phyloP scores from a whole-genome alignment of 1,140 invertebrate genomes.

The Trichoplusia ni region DNA sequence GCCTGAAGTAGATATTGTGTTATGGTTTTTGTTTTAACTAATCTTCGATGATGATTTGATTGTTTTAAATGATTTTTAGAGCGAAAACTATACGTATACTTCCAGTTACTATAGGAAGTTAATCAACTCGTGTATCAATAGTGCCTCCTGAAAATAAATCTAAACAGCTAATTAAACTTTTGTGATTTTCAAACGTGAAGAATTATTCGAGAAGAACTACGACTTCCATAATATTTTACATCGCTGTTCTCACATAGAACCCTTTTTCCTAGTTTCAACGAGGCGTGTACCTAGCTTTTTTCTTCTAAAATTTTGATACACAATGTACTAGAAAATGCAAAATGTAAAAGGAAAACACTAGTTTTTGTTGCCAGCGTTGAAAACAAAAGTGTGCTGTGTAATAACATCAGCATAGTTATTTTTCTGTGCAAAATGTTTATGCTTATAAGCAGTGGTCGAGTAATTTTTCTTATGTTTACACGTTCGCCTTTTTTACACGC shows the following conservation, averaged over 20 bases:
- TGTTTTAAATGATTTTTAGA: too few relatives aligned
- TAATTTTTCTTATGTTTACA: conserved; percentile 11
- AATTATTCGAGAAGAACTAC: too few relatives aligned
- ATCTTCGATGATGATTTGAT: too few relatives aligned
- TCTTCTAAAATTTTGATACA: neutral
- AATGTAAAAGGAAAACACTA: neutral
- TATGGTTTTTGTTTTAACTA: too few relatives aligned
- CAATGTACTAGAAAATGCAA: neutral
- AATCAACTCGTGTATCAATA: too few relatives aligned
- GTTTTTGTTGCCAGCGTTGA: neutral
- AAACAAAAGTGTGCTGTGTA: neutral
- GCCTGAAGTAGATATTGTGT: too few relatives aligned
- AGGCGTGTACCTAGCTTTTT: neutral
- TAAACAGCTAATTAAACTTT: too few relatives aligned
- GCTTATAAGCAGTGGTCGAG: conserved; percentile 14
- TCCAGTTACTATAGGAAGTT: too few relatives aligned
- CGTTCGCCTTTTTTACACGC: neutral
- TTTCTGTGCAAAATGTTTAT: neutral
- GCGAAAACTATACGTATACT: too few relatives aligned
- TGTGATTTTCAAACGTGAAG: too few relatives aligned
- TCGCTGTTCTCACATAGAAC: neutral
- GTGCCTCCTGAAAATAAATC: too few relatives aligned
- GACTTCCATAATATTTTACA: neutral
- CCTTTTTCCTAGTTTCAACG: neutral
- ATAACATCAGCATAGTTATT: conserved; percentile 16